phyloP scores from a whole-genome alignment of 2,113 vertebrate species.

The Clupea harengus region DNA sequence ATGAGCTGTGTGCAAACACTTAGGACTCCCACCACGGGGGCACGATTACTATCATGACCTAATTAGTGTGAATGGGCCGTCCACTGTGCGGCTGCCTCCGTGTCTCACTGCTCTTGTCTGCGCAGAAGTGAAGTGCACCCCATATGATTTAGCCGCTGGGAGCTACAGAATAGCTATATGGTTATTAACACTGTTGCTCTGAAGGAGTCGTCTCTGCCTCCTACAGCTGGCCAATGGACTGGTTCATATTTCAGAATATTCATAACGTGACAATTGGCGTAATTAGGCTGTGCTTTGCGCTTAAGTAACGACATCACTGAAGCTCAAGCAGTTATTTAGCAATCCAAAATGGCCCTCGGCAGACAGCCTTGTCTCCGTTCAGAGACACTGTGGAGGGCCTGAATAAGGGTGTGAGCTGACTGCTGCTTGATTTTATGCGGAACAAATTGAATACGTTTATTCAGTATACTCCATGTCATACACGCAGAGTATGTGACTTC shows the following conservation, averaged over 20 bases:
- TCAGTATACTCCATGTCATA: neutral
- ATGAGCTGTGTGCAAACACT: conserved; percentile 27
- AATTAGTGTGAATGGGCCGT: conserved; percentile 34
- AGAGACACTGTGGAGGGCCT: neutral
- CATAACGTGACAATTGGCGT: neutral
- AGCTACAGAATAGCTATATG: neutral
- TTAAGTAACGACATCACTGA: neutral
- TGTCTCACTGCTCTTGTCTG: conserved; percentile 7
- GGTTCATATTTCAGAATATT: neutral
- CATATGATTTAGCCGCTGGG: neutral
- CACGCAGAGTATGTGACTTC: neutral
- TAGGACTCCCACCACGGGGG: conserved; percentile 31
- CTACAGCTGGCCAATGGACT: conserved; percentile 10
- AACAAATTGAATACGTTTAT: neutral
- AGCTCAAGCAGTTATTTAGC: neutral
- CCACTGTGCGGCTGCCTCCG: conserved; percentile 21
- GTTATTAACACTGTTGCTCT: neutral
- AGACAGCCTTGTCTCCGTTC: neutral
- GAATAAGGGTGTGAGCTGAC: neutral
- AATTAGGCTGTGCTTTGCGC: neutral
- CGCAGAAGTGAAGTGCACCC: neutral
- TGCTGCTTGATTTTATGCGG: neutral
- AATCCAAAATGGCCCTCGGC: neutral
- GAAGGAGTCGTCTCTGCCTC: neutral
- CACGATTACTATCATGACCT: conserved; percentile 45